Evolutionary conservation across 2,888 invertebrate species (phyloP).

Genomic region (Cactoblastis cactorum): DNA sequence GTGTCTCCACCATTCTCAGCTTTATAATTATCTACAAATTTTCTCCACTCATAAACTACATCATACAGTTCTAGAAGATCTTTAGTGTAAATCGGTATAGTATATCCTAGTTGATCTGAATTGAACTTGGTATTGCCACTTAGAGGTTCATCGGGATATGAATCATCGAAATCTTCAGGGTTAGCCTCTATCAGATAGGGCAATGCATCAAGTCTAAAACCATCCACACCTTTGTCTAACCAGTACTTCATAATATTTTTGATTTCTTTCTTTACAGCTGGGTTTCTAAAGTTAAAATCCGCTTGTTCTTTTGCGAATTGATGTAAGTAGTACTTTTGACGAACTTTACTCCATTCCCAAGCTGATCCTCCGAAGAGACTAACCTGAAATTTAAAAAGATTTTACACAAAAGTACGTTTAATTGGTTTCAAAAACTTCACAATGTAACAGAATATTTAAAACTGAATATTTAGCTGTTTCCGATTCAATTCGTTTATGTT

Average conservation of each 20-base stretch:
- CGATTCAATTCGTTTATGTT: too few species aligned
- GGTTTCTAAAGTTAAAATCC: constrained; percentile 84
- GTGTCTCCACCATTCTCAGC: constrained; percentile 48
- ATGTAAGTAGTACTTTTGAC: constrained; percentile 85
- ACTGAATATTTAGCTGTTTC: too few species aligned
- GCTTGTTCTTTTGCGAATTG: constrained; percentile 82
- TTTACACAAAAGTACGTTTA: too few species aligned
- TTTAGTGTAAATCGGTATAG: constrained; percentile 81
- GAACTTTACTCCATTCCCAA: constrained; percentile 82
- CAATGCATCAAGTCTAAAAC: constrained; percentile 85
- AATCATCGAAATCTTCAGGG: constrained; percentile 46
- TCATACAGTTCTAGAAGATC: constrained; percentile 80
- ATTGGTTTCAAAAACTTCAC: too few species aligned
- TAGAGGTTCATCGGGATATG: constrained; percentile 72
- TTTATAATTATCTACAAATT: constrained; percentile 71
- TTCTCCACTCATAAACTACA: constrained; percentile 77
- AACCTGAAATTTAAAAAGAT: constrained; percentile 46
- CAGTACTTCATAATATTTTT: constrained; percentile 83
- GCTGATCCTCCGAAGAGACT: constrained; percentile 81
- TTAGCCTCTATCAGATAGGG: constrained; percentile 79
- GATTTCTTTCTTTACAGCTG: constrained; percentile 72
- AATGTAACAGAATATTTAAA: too few species aligned
- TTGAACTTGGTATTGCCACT: constrained; percentile 62
- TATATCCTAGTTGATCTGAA: constrained; percentile 74
- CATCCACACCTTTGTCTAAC: constrained; percentile 87